Percentiles rank a stretch among this genome's conserved stretches.
Evolutionary conservation across 2,888 invertebrate genomes (phyloP).

Genomic region (Bruchidius siliquastri): DNA sequence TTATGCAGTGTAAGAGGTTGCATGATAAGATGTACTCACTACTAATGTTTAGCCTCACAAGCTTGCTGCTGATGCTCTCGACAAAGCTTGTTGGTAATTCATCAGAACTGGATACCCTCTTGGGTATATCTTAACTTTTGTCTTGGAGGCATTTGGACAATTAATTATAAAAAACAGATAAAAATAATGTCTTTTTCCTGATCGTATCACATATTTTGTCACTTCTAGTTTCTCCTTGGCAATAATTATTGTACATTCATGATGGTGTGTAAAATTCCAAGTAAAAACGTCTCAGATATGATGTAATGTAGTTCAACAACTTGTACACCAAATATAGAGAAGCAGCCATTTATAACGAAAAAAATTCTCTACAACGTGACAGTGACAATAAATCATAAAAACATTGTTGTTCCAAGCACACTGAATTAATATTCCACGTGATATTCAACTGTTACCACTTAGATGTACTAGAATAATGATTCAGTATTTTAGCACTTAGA

Average conservation of each 20-base stretch:
- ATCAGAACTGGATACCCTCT: too few relatives aligned
- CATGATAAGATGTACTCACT: too few relatives aligned
- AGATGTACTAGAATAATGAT: not conserved
- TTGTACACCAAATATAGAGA: not conserved
- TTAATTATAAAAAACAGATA: too few relatives aligned
- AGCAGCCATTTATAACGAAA: not conserved
- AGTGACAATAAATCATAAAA: not conserved
- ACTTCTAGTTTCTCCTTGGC: too few relatives aligned
- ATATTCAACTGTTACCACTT: not conserved
- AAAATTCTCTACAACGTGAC: not conserved
- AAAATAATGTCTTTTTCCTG: too few relatives aligned
- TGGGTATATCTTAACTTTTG: too few relatives aligned
- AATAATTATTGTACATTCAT: not conserved
- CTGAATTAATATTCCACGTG: not conserved
- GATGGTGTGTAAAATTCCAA: not conserved
- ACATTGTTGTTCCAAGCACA: not conserved
- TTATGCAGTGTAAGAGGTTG: too few relatives aligned
- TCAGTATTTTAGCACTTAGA: not conserved
- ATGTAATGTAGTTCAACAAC: not conserved
- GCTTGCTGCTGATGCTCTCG: too few relatives aligned
- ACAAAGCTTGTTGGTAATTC: too few relatives aligned
- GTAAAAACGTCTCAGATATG: not conserved
- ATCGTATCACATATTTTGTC: too few relatives aligned
- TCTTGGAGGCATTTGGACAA: too few relatives aligned
- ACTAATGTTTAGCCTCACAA: too few relatives aligned